Evolutionary conservation across 1,140 invertebrate genomes (phyloP).

Genomic region (Lepeophtheirus salmonis): DNA sequence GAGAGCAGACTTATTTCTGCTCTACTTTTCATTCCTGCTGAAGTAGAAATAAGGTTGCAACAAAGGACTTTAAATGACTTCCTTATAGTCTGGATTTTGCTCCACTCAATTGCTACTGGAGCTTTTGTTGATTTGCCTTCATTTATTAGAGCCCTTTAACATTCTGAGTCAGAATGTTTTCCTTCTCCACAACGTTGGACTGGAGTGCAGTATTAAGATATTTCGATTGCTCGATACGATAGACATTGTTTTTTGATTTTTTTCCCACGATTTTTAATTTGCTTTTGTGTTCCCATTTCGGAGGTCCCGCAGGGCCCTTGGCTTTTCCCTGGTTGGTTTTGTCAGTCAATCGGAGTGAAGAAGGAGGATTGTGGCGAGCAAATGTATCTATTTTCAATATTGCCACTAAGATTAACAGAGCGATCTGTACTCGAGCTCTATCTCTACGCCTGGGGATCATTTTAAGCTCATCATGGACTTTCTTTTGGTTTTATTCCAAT

Average conservation of each 20-base stretch:
- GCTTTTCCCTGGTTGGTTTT: no score
- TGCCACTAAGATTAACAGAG: slow-evolving; percentile 17
- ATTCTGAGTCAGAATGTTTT: slow-evolving; percentile 23
- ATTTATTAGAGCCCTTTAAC: slow-evolving; percentile 25
- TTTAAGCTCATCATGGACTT: not conserved
- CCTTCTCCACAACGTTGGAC: slow-evolving; percentile 25
- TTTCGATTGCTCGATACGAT: slow-evolving; percentile 26
- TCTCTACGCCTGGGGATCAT: not conserved
- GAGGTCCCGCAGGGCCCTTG: slow-evolving; percentile 25
- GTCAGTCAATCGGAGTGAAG: not conserved
- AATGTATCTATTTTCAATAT: slow-evolving; percentile 19
- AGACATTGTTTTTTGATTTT: slow-evolving; percentile 16
- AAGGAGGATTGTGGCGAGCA: not conserved
- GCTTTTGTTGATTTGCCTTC: no score
- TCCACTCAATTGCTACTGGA: slow-evolving; percentile 25
- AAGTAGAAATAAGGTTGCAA: slow-evolving; percentile 24
- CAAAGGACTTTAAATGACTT: slow-evolving; percentile 24
- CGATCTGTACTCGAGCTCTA: slow-evolving; percentile 17
- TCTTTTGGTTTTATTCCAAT: not conserved
- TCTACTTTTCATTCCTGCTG: slow-evolving; percentile 22
- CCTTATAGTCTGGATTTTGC: slow-evolving; percentile 22
- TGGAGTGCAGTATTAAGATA: slow-evolving; percentile 24
- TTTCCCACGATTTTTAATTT: slow-evolving; percentile 31
- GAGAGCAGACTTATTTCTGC: slow-evolving; percentile 23
- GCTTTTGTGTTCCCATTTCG: slow-evolving; percentile 32